Evolutionary conservation across 2,113 vertebrate species (phyloP), one percentile per base, ranked within the genome.

Genomic region (Zapus hudsonius): DNA sequence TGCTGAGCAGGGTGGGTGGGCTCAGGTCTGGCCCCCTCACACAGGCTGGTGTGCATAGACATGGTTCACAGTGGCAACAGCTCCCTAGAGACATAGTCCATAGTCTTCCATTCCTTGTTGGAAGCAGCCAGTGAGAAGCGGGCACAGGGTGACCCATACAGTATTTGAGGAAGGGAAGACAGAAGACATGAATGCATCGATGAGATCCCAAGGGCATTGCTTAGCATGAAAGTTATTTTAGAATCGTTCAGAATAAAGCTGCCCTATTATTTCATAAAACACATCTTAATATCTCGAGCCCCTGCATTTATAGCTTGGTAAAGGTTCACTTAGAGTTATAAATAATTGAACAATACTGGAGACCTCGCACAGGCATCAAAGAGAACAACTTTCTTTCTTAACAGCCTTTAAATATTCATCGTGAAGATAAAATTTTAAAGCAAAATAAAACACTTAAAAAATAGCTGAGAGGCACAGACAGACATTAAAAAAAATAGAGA

Each of bases 51-150:
- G 95, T 81, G 96, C 82, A 95, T 90, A 91, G 96, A 82, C 91
- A 86, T 96, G 59, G 92, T 94, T 97, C 96, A 72, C 78, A 93
- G 88, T 95, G 0, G 13, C 95, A 97, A 85, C 72, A 80, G 97
- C 97, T 95, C 85, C 84, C 87, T 84, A 95, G 95, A 93, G 87
- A 94, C 96, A 91, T 83, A 95, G 94, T 97, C 96, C 78, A n/a
- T 96, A 38, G 90, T 90, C 42, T 94, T 80, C 94, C 91, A 84
- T 91, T 95, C 82, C 94, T 75, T 95, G 25, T 95, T 95, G 95
- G 78, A 84, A 93, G 93, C 90, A 90, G 52, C 92, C 87, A 95
- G 70, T 87, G 89, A 96, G 94, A 96, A 74, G 55, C 38, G 83
- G 76, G 66, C 90, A 76, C 38, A 84, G 76, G 66, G 90, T 73